phyloP scores from a whole-genome alignment of 2,888 invertebrate species.

The Microctonus aethiopoides region DNA sequence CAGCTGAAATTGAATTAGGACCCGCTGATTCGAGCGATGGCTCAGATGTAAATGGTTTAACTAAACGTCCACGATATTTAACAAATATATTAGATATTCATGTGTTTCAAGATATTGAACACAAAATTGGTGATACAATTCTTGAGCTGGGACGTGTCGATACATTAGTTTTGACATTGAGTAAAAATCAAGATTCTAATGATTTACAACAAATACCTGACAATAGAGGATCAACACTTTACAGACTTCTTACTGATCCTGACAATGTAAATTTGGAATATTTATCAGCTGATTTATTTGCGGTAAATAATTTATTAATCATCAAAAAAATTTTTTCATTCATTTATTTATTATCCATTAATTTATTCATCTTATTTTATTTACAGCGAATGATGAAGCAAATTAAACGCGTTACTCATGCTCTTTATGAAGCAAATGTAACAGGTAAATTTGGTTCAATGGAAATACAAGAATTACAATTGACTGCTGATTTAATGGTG shows the following conservation, averaged over 20 bases:
- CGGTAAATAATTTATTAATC: slow-evolving; percentile 63
- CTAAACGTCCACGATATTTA: slow-evolving; percentile 61
- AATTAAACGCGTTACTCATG: slow-evolving; percentile 69
- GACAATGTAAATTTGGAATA: slow-evolving; percentile 72
- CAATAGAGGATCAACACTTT: slow-evolving; percentile 71
- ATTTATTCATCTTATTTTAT: slow-evolving; percentile 36
- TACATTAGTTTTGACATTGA: slow-evolving; percentile 69
- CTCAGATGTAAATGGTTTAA: slow-evolving; percentile 46
- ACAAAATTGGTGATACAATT: slow-evolving; percentile 68
- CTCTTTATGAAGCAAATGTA: slow-evolving; percentile 64
- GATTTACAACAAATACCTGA: slow-evolving; percentile 70
- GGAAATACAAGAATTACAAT: slow-evolving; percentile 70
- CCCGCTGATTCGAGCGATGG: slow-evolving; percentile 55
- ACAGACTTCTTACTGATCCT: slow-evolving; percentile 72
- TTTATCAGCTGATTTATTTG: slow-evolving; percentile 71
- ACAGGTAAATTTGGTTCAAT: slow-evolving; percentile 65
- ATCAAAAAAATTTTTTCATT: background rate
- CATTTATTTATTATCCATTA: background rate
- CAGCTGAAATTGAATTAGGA: slow-evolving; percentile 62
- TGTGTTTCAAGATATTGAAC: slow-evolving; percentile 68
- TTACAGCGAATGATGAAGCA: slow-evolving; percentile 71
- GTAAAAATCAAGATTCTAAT: slow-evolving; percentile 67
- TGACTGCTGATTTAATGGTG: slow-evolving; percentile 74
- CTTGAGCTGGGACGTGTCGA: slow-evolving; percentile 72
- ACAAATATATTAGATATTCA: slow-evolving; percentile 70